Base-by-base conservation (phyloP, 2,797 vertebrate species). In the Natrix natrix region DNA sequence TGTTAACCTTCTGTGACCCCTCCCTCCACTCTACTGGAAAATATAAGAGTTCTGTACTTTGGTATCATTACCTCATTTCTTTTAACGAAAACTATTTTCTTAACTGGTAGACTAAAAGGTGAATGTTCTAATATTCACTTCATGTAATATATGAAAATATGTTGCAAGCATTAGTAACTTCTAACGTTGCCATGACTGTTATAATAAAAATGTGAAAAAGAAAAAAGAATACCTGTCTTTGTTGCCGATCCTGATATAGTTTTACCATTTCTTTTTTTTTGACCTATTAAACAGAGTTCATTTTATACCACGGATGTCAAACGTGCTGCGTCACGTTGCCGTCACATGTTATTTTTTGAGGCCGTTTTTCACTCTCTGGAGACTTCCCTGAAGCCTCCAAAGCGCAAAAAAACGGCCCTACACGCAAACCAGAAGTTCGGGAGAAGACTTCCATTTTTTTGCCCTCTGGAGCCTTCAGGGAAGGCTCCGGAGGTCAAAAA, bases 11-110 rank as follows among this genome's bases (percentile, higher is more conserved):
- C 32, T 37, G 32, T 37, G 32, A 37, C 32, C 32, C 32, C 32
- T 37, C 32, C 32, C 32, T 37, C 32, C 32, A 37, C 32, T 37
- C 32, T 37, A 37, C 32, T 37, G 32, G 32, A 37, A 37, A 37
- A 69, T 78, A 74, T 74, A 57, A 78, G 55, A 88, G n/a, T 22
- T 89, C 48, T 88, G 5, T 93, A n/a, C 63, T 32, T 93, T 92
- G 94, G 90, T 89, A 86, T 91, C 87, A 32, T 88, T 93, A 86
- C 32, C 90, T 94, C 52, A 63, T 92, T 60, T 32, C 16, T 8
- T 93, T 20, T 88, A 90, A 95, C 24, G 61, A 60, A 63, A 95
- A 91, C 13, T 48, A 93, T 88, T 95, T 95, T 32, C 87, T 92
- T 93, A 91, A 63, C 59, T 83, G 10, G 12, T 94, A 60, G 48